Evolutionary conservation across 2,113 vertebrate genomes (phyloP).

Genomic region (Myotis davidii): DNA sequence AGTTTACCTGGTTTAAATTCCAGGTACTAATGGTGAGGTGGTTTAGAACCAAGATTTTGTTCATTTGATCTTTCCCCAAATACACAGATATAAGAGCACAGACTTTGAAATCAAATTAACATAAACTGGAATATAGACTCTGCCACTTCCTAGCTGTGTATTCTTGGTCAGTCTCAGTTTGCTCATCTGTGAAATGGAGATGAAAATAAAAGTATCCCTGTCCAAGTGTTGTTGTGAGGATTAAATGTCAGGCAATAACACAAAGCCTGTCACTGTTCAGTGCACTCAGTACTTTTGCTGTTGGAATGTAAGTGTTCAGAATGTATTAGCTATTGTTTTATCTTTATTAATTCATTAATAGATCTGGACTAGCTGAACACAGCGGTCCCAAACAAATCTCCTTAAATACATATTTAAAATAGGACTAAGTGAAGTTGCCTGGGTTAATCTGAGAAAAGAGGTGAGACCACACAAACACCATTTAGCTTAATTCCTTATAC

Average conservation of each 20-base stretch:
- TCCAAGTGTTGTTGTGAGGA: too few relatives aligned
- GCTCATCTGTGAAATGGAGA: neutral
- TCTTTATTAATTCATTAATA: neutral
- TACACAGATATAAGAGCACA: neutral
- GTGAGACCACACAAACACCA: neutral
- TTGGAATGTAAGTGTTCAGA: neutral
- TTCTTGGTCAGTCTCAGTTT: neutral
- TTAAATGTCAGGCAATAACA: neutral
- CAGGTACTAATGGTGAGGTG: neutral
- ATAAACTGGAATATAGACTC: neutral
- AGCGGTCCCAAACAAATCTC: neutral
- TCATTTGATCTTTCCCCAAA: neutral
- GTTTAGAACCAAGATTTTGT: neutral
- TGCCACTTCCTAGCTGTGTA: neutral
- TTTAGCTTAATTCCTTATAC: neutral
- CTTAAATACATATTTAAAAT: neutral
- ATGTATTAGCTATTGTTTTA: neutral
- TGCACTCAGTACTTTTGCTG: neutral
- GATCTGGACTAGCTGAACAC: neutral
- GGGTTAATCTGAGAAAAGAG: neutral
- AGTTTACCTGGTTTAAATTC: neutral
- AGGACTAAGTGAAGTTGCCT: neutral
- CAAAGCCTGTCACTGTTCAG: neutral
- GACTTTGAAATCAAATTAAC: neutral
- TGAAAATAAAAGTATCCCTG: neutral